Evolutionary conservation across 2,797 vertebrate species (phyloP), one percentile per base, ranked within the genome.

Genomic region (Cyclopterus lumpus): DNA sequence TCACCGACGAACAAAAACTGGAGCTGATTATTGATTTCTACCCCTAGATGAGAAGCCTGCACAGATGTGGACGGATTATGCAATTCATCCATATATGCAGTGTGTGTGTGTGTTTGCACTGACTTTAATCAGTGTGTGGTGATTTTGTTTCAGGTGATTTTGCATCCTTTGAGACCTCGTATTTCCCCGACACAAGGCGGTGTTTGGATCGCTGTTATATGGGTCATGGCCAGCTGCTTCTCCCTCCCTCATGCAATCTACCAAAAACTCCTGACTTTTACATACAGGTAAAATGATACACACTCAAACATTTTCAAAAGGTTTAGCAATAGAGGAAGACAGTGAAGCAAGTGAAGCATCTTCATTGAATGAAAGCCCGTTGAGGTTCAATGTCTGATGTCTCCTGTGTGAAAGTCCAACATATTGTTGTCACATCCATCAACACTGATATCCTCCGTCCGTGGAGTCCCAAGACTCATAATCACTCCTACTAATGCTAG

Each of bases 171-270:
- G 79, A 96, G 96, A 83, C 97, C 97, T 34, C 95, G 97, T 67
- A 95, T 97, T 93, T 96, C 97, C 10, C 90, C 90, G 6, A 85
- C 92, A 12, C 95, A 94, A 86, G 96, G 97, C 0, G 79, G 94
- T 8, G 67, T 96, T 70, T 97, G 93, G 85, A 93, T 99, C 1
- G 80, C 89, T 20, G 60, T 96, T 66, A 98, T 99, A 84, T 99
- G 97, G 97, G 92, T 96, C 63, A 96, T 97, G 97, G 97, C 96
- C n/a, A 93, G 93, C 6, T 96, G 96, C 86, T 99, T 99, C 87
- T 99, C 97, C 8, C 95, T 99, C 16, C 97, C 97, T 7, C 97
- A 99, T 18, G 97, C 97, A 18, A 96, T 99, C 93, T 98, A 96
- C 89, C 97, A 99, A 91, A 98, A 97, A 78, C 95, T 97, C 54